Base-by-base conservation (phyloP, 2,888 invertebrate genomes). In the Glyphotaelius pellucidus region DNA sequence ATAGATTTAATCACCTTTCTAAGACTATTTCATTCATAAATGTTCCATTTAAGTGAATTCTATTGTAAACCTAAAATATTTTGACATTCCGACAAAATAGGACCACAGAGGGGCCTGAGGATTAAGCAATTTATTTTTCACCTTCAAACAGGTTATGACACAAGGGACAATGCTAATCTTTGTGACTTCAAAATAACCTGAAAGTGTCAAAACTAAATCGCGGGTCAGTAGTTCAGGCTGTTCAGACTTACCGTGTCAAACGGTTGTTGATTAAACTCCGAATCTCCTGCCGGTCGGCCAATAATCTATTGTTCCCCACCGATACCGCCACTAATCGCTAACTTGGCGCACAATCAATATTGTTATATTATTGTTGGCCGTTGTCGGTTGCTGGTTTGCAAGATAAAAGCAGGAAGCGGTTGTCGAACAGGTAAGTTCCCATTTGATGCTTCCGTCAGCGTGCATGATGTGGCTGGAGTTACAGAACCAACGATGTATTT, bases 401-500 rank as follows among this genome's bases (percentile, higher is more conserved):
- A 67, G 67, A 67, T 67, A 67, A 67, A n/a, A 83, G 25, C 83
- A 83, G 83, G 83, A 83, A 83, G 83, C 83, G 35, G 25, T n/a
- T 19, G 83, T 25, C 35, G 35, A 83, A 83, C 35, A 67, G 52
- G 67, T 25, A 67, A 67, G 67, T 67, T 67, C 9, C 83, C 35
- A 38, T 83, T 83, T 83, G 35, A 83, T 83, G 83, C 35, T 83
- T 83, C 83, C 83, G 83, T 83, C 83, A 83, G 83, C 32, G 83
- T 83, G 32, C 83, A 83, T 38, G 83, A 35, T 83, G 35, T 35
- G 35, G 83, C 83, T 32, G 25, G 32, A 83, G 83, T 32, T 83
- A 83, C 35, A 83, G 35, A 38, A 83, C 83, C 35, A 32, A 35
- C 67, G 67, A 67, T 9, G 25, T n/a, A 25, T 67, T 67, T 25